A percentile compares a stretch with the other conserved stretches of the same genome.
Conservation (phyloP, 2,797 vertebrate species). For the Dromococcyx pavoninus region DNA sequence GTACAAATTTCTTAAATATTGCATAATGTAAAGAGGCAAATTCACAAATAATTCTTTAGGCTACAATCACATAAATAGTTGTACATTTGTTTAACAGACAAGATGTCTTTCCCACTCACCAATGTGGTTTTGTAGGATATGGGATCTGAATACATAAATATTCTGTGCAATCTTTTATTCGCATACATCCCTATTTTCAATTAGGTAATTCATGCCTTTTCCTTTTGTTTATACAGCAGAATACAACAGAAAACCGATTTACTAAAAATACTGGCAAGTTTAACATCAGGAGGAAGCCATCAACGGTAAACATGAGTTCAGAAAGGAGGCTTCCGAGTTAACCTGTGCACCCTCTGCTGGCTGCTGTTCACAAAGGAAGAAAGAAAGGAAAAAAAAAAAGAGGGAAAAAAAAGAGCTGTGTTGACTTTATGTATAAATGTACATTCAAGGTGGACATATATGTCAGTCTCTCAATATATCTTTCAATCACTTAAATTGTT, state of each 20-base stretch:
- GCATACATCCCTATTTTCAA: background rate
- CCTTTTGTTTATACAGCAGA: background rate
- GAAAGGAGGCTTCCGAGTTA: background rate
- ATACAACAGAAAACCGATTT: background rate
- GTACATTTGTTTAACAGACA: background rate
- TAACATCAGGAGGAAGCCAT: background rate
- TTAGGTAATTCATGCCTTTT: background rate
- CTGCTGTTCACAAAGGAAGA: background rate
- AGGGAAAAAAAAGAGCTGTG: background rate
- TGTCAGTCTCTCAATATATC: background rate
- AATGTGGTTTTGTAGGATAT: background rate
- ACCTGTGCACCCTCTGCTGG: constrained; percentile 70
- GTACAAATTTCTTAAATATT: background rate
- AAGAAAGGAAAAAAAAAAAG: background rate
- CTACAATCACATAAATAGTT: background rate
- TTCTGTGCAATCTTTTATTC: background rate
- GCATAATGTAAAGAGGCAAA: background rate
- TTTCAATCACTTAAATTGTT: background rate
- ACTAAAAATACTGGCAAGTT: background rate
- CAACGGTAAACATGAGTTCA: background rate
- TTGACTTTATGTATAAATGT: background rate
- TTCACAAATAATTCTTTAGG: background rate
- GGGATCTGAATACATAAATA: background rate
- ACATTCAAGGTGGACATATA: background rate
- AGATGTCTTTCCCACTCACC: background rate